phyloP scores from a whole-genome alignment of 1,140 invertebrate species.

The Sipha flava region DNA sequence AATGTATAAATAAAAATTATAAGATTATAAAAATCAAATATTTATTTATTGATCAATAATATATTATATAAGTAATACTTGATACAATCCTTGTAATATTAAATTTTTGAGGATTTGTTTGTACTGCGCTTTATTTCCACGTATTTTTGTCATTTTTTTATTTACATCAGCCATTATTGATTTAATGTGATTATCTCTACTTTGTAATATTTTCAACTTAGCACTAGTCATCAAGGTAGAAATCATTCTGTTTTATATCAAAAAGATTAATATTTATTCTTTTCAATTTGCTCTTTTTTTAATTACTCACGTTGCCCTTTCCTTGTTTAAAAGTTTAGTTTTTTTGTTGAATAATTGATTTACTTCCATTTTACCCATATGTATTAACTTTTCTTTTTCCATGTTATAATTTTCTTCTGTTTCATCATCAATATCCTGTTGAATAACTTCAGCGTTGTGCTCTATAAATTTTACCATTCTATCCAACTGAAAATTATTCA shows the following conservation, averaged over 20 bases:
- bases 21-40: no score
- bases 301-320: no score
- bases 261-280: no score
- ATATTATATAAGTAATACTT: neutral
- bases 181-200: no score
- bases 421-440: neutral
- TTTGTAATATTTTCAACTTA: constrained; percentile 5
- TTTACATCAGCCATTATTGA: neutral
- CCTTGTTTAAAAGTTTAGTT: no score
- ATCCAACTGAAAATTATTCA: no score
- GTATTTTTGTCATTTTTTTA: neutral
- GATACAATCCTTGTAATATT: constrained; percentile 17
- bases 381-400: neutral
- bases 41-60: neutral
- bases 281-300: no score
- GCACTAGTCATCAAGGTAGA: neutral
- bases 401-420: neutral
- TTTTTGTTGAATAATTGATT: constrained; percentile 14
- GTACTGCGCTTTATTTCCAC: neutral
- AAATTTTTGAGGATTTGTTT: neutral
- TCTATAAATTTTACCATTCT: neutral
- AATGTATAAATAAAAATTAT: no score
- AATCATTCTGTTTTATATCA: no score
- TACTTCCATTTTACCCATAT: neutral
- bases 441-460: neutral